Conservation (phyloP, 2,113 vertebrate species). For the Ophthalmotilapia sp. region DNA sequence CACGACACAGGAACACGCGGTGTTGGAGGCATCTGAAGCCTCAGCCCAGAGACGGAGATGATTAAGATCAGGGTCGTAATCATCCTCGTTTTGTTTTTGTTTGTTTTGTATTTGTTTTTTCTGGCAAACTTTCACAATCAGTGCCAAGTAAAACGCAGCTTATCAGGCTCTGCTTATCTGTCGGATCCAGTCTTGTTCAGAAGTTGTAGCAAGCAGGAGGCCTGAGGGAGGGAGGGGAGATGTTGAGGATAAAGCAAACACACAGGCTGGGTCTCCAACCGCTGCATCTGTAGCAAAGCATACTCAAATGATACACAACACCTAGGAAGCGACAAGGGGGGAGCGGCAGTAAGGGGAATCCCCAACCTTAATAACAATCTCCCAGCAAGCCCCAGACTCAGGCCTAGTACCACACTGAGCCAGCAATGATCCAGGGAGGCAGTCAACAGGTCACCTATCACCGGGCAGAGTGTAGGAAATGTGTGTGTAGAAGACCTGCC, state of each 20-base stretch:
- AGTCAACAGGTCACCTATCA: neutral
- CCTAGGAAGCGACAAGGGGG: rapidly evolving
- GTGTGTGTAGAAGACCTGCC: neutral
- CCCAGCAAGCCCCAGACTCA: neutral
- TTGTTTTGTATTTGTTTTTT: neutral
- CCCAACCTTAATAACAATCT: neutral
- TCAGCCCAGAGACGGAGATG: neutral
- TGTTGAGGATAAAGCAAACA: neutral
- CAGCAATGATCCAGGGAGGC: neutral
- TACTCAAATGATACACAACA: neutral
- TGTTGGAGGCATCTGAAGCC: neutral
- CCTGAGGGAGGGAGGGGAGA: neutral
- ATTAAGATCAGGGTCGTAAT: neutral
- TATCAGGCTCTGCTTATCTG: neutral
- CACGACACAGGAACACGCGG: rapidly evolving
- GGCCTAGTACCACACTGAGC: neutral
- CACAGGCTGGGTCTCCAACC: neutral
- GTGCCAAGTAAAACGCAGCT: rapidly evolving
- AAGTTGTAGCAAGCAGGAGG: neutral
- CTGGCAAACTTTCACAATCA: neutral
- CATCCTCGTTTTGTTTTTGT: neutral
- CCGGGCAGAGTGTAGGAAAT: neutral
- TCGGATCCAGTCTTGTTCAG: neutral
- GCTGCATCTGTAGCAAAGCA: neutral
- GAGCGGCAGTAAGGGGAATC: neutral